Percentiles rank a stretch among this genome's conserved stretches.
Evolutionary conservation across 2,113 vertebrate genomes (phyloP).

Genomic region (Phoenicopterus ruber): DNA sequence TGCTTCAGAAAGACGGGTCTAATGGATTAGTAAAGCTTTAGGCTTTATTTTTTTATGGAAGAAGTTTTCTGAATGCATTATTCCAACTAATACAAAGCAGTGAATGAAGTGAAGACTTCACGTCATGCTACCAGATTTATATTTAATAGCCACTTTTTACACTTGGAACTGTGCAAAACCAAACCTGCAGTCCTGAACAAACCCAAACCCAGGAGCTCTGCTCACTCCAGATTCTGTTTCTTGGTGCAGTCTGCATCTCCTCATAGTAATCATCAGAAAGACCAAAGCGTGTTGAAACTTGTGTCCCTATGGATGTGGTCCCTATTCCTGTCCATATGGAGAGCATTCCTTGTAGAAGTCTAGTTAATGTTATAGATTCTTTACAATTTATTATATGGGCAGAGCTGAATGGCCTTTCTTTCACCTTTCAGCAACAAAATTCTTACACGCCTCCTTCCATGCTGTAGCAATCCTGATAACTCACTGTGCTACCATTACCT

Average conservation of each 20-base stretch:
- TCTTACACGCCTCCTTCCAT: neutral
- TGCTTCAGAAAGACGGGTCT: neutral
- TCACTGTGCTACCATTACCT: neutral
- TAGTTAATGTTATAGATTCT: neutral
- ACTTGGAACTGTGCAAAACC: neutral
- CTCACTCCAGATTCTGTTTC: neutral
- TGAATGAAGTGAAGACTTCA: neutral
- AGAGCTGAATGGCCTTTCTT: neutral
- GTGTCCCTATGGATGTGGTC: neutral
- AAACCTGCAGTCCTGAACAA: neutral
- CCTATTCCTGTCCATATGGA: neutral
- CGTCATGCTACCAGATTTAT: neutral
- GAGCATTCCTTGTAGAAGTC: neutral
- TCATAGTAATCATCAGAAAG: neutral
- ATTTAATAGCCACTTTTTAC: neutral
- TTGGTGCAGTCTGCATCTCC: neutral
- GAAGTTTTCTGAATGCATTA: neutral
- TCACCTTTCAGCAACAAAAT: neutral
- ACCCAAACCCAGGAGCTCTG: neutral
- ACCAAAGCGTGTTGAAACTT: neutral
- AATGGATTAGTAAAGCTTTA: neutral
- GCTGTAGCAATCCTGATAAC: neutral
- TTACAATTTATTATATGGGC: neutral
- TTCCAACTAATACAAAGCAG: neutral
- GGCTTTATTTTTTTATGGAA: neutral